Percentiles rank a stretch among this genome's conserved stretches.
These are phyloP conservation scores for Tetrapedia diversipes DNA, from an alignment of 2,888 invertebrate genomes.

Conservation along the genomic window DNA sequence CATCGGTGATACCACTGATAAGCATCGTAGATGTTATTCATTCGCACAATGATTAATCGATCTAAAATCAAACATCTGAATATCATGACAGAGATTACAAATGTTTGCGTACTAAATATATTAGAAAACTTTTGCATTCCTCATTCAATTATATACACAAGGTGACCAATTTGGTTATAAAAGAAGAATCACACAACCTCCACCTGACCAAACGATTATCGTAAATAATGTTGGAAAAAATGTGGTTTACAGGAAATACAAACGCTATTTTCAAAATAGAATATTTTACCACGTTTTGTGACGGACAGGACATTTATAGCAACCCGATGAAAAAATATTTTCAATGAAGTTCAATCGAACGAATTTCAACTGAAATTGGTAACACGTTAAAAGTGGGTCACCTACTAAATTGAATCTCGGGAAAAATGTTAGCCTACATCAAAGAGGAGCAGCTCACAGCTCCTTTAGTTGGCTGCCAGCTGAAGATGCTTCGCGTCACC, in stretches of 20 bases:
- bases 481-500: conserved; percentile 17
- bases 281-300: no score
- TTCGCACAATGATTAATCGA: not conserved
- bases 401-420: conserved; percentile 6
- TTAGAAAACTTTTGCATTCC: not conserved
- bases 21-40: no score
- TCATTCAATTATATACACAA: no score
- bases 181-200: no score
- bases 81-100: not conserved
- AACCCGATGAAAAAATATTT: no score
- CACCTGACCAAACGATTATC: no score
- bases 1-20: no score
- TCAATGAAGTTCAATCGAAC: not conserved
- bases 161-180: no score
- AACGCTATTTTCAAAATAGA: no score
- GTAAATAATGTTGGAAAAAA: no score
- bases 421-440: conserved; percentile 2
- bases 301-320: no score
- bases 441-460: not conserved
- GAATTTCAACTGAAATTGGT: not conserved
- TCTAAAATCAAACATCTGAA: not conserved
- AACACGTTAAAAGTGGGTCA: not conserved
- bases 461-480: not conserved
- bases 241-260: no score
- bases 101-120: not conserved